phyloP scores from a whole-genome alignment of 2,797 vertebrate genomes.

The Bryconaethiops microstoma region DNA sequence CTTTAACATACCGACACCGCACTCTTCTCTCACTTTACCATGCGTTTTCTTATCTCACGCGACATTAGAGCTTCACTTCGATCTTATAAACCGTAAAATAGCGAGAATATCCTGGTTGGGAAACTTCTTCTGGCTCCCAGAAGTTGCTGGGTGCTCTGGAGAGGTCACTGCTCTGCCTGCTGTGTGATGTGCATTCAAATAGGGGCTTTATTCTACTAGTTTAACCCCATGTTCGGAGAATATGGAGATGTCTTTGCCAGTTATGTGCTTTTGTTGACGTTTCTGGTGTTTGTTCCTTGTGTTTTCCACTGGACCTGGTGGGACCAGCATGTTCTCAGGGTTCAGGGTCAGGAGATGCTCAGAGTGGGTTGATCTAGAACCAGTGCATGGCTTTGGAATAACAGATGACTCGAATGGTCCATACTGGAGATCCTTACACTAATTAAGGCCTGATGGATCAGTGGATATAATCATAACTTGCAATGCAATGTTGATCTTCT shows the following conservation, averaged over 20 bases:
- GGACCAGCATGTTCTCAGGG: too few relatives aligned
- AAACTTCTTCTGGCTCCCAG: not conserved
- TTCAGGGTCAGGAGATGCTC: not conserved
- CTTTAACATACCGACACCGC: constrained; percentile 20
- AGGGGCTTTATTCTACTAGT: not conserved
- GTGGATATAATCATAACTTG: not conserved
- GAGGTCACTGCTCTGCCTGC: not conserved
- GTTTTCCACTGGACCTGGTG: not conserved
- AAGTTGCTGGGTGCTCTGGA: not conserved
- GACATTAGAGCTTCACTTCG: not conserved
- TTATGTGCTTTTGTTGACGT: not conserved
- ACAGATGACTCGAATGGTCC: not conserved
- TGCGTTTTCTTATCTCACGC: not conserved
- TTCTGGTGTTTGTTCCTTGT: not conserved
- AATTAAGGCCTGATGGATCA: not conserved
- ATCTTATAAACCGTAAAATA: not conserved
- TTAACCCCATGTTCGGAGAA: not conserved
- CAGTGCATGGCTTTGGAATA: not conserved
- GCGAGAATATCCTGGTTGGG: not conserved
- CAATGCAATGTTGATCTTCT: not conserved
- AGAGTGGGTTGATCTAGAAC: not conserved
- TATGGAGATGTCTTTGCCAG: not conserved
- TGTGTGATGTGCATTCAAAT: constrained; percentile 7
- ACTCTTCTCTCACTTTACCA: not conserved
- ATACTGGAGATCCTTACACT: not conserved